Conservation (phyloP, 2,797 vertebrate genomes). For the Ibycter americanus region DNA sequence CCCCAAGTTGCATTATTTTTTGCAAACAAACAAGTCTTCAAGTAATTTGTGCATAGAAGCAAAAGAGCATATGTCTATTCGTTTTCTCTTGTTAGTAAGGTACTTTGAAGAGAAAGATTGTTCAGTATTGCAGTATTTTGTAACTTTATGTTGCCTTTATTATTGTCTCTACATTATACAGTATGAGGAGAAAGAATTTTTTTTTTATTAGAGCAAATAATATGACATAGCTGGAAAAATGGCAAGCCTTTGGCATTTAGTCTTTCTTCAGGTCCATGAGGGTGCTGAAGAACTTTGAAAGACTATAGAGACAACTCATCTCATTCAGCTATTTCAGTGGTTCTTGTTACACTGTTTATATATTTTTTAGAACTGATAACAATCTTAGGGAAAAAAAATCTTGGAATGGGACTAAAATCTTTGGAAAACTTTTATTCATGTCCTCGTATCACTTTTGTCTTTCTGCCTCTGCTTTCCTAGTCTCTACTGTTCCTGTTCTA, state of each 20-base stretch:
- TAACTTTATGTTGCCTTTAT: not conserved
- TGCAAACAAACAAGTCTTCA: not conserved
- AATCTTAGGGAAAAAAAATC: not conserved
- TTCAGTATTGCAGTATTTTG: not conserved
- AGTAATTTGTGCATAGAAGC: not conserved
- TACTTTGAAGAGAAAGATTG: not conserved
- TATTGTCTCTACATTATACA: not conserved
- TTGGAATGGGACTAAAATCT: not conserved
- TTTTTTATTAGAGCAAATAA: not conserved
- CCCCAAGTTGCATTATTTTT: not conserved
- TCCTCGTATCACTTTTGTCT: not conserved
- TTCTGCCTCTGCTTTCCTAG: not conserved
- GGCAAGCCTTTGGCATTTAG: not conserved
- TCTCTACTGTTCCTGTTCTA: not conserved
- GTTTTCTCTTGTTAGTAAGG: not conserved
- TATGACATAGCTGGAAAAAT: not conserved
- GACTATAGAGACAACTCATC: not conserved
- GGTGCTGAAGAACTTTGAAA: not conserved
- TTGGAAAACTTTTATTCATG: not conserved
- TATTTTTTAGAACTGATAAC: not conserved
- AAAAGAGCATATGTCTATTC: not conserved
- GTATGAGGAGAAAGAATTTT: not conserved
- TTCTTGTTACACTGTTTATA: not conserved
- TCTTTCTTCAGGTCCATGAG: not conserved
- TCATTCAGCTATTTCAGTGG: not conserved